Evolutionary conservation across 2,113 vertebrate genomes (phyloP).

Genomic region (Saguinus imperator): DNA sequence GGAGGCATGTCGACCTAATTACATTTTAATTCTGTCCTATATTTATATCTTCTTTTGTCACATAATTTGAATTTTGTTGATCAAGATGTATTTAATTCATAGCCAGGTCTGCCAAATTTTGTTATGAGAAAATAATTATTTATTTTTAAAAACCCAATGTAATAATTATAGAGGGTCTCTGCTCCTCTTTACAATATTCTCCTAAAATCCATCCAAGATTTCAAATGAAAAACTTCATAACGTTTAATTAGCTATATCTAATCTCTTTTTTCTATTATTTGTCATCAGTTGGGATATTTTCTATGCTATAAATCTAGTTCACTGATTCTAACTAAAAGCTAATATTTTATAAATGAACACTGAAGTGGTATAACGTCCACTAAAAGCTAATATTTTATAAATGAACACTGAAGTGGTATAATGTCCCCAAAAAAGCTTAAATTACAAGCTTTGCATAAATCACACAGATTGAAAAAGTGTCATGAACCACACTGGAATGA

Average conservation of each 20-base stretch:
- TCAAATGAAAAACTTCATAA: conserved; percentile 43
- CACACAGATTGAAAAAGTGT: conserved; percentile 25
- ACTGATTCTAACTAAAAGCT: conserved; percentile 7
- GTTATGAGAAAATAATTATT: neutral
- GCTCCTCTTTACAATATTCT: neutral
- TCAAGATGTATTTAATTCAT: neutral
- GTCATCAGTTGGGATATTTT: neutral
- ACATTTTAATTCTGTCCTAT: neutral
- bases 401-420: neutral
- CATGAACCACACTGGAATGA: conserved; percentile 44
- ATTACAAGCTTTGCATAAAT: conserved; percentile 51
- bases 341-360: conserved; percentile 48
- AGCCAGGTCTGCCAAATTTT: neutral
- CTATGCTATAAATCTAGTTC: neutral
- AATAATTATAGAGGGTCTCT: neutral
- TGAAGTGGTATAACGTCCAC: neutral
- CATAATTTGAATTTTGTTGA: neutral
- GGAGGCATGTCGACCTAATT: neutral
- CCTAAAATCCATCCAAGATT: neutral
- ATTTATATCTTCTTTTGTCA: neutral
- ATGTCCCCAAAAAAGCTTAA: conserved; percentile 30
- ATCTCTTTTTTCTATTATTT: conserved; percentile 22
- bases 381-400: conserved; percentile 50
- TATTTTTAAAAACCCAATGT: neutral
- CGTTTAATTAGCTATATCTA: neutral